A percentile compares a stretch with the other conserved stretches of the same genome.
phyloP scores from a whole-genome alignment of 2,113 vertebrate genomes.

The Trematocara marginatum region DNA sequence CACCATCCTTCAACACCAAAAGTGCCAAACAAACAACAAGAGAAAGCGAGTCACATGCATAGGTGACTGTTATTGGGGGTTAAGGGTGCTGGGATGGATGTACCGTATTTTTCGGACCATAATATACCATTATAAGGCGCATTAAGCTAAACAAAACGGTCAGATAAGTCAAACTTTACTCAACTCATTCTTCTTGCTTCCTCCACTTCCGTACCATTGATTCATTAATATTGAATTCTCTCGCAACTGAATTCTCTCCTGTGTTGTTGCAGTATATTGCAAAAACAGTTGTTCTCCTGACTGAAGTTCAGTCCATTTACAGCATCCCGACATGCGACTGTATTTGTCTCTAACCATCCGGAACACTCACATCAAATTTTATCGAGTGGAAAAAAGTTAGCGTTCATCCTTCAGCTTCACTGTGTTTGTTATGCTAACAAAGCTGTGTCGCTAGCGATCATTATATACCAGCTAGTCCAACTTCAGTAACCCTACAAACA shows the following conservation, averaged over 20 bases:
- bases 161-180: neutral
- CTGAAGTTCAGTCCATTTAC: neutral
- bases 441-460: neutral
- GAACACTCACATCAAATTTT: neutral
- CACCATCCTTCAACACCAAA: neutral
- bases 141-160: neutral
- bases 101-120: neutral
- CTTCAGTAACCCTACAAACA: neutral
- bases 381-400: neutral
- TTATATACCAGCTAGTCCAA: neutral
- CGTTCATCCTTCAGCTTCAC: neutral
- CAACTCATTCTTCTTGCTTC: neutral
- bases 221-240: neutral
- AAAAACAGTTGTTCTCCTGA: neutral
- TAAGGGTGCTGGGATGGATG: neutral
- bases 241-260: neutral
- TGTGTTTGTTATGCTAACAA: neutral
- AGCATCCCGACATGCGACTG: neutral
- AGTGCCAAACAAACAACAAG: neutral
- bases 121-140: accelerated
- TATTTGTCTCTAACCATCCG: neutral
- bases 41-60: neutral
- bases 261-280: neutral
- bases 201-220: neutral
- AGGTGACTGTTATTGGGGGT: neutral